Base-by-base conservation (phyloP, 2,113 vertebrate species). In the Chionis minor region DNA sequence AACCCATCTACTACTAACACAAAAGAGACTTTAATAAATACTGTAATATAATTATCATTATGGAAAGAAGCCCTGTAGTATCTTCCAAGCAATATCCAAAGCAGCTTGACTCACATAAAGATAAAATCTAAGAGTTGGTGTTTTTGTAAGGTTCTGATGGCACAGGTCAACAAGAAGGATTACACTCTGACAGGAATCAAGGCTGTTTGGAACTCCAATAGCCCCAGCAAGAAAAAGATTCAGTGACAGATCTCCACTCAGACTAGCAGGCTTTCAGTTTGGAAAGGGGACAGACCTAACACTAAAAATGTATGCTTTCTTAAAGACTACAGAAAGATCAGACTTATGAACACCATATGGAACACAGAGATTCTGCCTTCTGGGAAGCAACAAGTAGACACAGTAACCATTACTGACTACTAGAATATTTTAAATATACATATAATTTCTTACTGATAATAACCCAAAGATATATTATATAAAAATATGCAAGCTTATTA, bases 301-400 rank as follows among this genome's bases (percentile, higher is more conserved):
- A 69, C 75, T 59, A 90, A 96, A 92, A 95, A 63, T 40, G 35
- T 20, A 74, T 21, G 23, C 16, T 91, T 95, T 67, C 74, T 59
- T 78, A 61, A 91, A 82, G 65, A 67, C 87, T 79, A 67, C 23
- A 45, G 70, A 38, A 88, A 91, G 20, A 79, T 79, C 47, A 92
- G 70, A 69, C 63, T 91, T 88, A 58, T 72, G 84, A 94, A 75
- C 2, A 1, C 84, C 73, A 89, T 75, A 79, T 55, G 58, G 92
- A 92, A 89, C 75, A 54, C 45, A 80, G 73, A 94, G 42, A 86
- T 69, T 95, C 73, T 79, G 77, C 77, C 88, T 93, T 87, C 91
- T 92, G 86, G 86, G 87, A 94, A 94, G 72, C 52, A 81, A 75
- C 35, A 84, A 61, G 47, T 69, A 86, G 91, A 79, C 65, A 83